Evolutionary conservation across 2,113 vertebrate species (phyloP).

Genomic region (Hoplias malabaricus): DNA sequence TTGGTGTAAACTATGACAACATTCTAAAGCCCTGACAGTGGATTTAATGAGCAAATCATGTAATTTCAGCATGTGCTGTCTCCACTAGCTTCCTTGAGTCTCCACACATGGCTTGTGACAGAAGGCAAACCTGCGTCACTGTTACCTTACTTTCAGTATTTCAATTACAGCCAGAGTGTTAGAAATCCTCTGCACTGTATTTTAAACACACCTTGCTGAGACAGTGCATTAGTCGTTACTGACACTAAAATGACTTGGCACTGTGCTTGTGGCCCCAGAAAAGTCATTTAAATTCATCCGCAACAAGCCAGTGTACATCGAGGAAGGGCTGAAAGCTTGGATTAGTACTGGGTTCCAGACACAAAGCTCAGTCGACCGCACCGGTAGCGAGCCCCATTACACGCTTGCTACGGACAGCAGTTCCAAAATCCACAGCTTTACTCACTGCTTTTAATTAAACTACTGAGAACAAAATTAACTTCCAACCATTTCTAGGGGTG

Average conservation of each 20-base stretch:
- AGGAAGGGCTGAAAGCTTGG: conserved; percentile 14
- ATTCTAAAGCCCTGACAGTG: not conserved
- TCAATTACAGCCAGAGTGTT: not conserved
- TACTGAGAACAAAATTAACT: conserved; percentile 53
- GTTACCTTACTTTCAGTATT: not conserved
- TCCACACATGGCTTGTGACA: not conserved
- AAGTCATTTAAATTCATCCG: conserved; percentile 28
- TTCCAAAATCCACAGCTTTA: conserved; percentile 61
- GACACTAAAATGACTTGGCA: conserved; percentile 22
- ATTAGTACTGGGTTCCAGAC: conserved; percentile 42
- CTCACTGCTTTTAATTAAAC: conserved; percentile 68
- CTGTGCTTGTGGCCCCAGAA: conserved; percentile 10
- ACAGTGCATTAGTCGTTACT: not conserved
- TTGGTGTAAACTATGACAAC: not conserved
- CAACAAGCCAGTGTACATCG: conserved; percentile 28
- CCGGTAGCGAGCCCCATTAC: conserved; percentile 57
- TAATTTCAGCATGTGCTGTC: not conserved
- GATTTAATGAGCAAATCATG: not conserved
- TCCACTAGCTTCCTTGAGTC: not conserved
- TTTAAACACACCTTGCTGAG: not conserved
- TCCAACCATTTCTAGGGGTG: conserved; percentile 35
- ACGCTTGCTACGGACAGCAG: conserved; percentile 53
- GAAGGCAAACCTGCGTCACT: not conserved
- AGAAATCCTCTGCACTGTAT: not conserved
- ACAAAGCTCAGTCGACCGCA: conserved; percentile 54